Conservation (phyloP, 2,113 vertebrate species). For the Nymphicus hollandicus region DNA sequence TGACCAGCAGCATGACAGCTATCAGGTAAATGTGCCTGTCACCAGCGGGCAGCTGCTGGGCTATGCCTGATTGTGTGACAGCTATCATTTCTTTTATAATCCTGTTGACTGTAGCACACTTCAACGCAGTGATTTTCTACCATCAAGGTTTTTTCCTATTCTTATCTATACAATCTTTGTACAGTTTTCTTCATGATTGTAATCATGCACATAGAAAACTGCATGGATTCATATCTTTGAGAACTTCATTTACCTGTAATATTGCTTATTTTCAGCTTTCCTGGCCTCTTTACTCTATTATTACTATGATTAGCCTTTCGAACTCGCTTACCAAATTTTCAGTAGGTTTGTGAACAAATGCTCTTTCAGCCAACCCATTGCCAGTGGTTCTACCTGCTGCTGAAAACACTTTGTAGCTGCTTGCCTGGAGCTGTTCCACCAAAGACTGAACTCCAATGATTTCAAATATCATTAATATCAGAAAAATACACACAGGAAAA, state of each 20-base stretch:
- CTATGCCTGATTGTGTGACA: not conserved
- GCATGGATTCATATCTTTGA: not conserved
- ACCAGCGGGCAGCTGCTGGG: fast-evolving
- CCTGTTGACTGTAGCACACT: not conserved
- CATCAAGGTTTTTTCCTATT: not conserved
- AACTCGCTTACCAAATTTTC: not conserved
- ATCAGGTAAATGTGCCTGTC: fast-evolving
- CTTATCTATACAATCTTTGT: not conserved
- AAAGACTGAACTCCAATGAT: fast-evolving
- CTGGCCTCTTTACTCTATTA: not conserved
- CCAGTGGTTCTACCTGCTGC: not conserved
- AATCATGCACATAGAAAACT: not conserved
- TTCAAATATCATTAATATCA: not conserved
- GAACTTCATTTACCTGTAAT: not conserved
- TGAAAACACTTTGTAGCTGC: not conserved
- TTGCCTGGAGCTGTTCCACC: not conserved
- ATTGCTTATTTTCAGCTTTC: not conserved
- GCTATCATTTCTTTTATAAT: not conserved
- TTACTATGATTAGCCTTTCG: not conserved
- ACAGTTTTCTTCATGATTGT: not conserved
- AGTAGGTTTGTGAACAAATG: not conserved
- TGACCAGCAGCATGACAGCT: not conserved
- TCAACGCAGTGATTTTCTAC: not conserved
- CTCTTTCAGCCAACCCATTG: not conserved
- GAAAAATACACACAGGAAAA: not conserved